These are phyloP conservation scores for Schrankia costaestrigalis DNA, from an alignment of 2,888 invertebrate species.

Conservation along the genomic window DNA sequence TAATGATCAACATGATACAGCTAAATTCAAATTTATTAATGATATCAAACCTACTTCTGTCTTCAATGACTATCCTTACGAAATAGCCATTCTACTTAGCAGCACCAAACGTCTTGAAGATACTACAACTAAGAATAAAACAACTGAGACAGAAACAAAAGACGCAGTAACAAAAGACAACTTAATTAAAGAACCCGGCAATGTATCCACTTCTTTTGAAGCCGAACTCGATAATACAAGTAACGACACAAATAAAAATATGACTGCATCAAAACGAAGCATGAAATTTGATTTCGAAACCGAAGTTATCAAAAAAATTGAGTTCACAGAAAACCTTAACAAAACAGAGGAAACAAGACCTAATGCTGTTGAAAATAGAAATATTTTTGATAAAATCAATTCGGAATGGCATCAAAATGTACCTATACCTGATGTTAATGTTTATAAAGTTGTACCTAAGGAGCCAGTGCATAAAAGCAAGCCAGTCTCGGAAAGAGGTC, in stretches of 20 bases:
- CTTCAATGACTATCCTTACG: conserved; percentile 60
- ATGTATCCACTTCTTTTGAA: not conserved
- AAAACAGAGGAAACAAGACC: conserved; percentile 26
- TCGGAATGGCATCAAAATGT: conserved; percentile 50
- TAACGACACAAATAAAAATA: not conserved
- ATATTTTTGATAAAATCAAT: conserved; percentile 47
- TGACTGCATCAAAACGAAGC: conserved; percentile 42
- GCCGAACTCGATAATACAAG: conserved; percentile 11
- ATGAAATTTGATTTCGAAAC: conserved; percentile 47
- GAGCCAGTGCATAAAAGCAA: conserved; percentile 36
- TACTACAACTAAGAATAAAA: not conserved
- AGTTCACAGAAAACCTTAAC: conserved; percentile 42
- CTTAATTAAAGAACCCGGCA: not conserved
- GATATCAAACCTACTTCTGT: conserved; percentile 41
- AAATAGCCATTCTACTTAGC: conserved; percentile 49
- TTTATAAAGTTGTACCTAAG: conserved; percentile 51
- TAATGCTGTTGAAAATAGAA: conserved; percentile 26
- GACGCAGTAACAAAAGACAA: conserved; percentile 6
- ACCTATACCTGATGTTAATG: conserved; percentile 38
- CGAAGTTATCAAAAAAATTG: conserved; percentile 40
- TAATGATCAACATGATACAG: conserved; percentile 19
- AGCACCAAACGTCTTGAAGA: conserved; percentile 24
- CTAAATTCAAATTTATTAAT: conserved; percentile 40
- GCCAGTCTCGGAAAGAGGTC: conserved; percentile 55
- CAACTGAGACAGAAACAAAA: conserved; percentile 10